Percentiles rank a stretch among this genome's conserved stretches.
phyloP scores from a whole-genome alignment of 2,888 invertebrate genomes.

The Tridacna crocea region DNA sequence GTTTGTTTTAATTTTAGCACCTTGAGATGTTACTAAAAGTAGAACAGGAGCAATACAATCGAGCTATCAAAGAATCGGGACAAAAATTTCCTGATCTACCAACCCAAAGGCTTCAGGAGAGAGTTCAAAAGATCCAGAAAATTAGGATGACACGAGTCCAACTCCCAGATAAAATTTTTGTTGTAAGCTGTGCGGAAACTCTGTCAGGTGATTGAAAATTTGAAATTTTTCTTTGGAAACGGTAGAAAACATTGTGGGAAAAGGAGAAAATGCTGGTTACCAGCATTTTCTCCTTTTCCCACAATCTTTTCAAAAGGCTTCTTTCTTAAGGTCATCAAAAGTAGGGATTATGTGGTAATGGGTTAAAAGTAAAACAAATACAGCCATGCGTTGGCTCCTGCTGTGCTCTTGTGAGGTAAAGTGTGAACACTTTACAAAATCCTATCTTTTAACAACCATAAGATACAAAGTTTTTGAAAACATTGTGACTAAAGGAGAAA shows the following conservation, averaged over 20 bases:
- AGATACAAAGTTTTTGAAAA: too few species aligned
- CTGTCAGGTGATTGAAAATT: conserved; percentile 61
- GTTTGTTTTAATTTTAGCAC: conserved; percentile 28
- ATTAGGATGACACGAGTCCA: conserved; percentile 71
- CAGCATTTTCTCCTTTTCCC: neutral
- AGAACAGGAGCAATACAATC: conserved; percentile 58
- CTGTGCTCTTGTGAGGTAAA: too few species aligned
- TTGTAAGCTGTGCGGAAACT: conserved; percentile 78
- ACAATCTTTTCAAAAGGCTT: neutral
- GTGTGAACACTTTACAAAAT: too few species aligned
- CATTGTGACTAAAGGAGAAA: too few species aligned
- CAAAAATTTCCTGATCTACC: conserved; percentile 76
- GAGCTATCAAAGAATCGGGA: conserved; percentile 62
- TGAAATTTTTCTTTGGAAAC: too few species aligned
- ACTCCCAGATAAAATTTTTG: conserved; percentile 70
- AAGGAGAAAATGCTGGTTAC: neutral
- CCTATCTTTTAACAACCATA: too few species aligned
- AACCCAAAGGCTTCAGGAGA: conserved; percentile 73
- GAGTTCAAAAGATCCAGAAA: conserved; percentile 70
- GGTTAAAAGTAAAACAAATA: too few species aligned
- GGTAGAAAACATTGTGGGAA: neutral
- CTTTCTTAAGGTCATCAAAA: neutral
- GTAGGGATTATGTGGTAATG: neutral
- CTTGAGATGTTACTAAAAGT: conserved; percentile 46
- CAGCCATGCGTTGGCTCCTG: too few species aligned